Evolutionary conservation across 2,113 vertebrate species (phyloP).

Genomic region (Bothrops jararaca): DNA sequence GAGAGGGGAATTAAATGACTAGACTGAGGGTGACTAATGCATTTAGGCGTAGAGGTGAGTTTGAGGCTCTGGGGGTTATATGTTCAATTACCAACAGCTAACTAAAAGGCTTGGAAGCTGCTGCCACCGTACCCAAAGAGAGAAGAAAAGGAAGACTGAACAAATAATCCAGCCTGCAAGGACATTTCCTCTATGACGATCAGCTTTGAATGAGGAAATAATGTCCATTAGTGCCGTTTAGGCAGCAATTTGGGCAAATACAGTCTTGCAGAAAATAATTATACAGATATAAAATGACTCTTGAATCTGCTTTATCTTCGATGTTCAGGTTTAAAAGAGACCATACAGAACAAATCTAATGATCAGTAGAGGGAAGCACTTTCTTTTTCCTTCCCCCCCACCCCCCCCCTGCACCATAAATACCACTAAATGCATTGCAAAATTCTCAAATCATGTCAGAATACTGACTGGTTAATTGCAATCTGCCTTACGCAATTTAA

Average conservation of each 20-base stretch:
- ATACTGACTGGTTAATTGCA: background rate
- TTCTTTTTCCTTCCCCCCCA: background rate
- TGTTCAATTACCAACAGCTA: background rate
- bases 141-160: background rate
- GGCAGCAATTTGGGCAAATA: background rate
- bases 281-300: background rate
- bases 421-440: background rate
- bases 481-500: background rate
- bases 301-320: background rate
- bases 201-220: background rate
- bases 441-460: background rate
- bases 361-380: background rate
- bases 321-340: background rate
- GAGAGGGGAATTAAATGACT: background rate
- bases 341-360: background rate
- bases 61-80: background rate
- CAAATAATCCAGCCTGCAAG: background rate
- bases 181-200: background rate
- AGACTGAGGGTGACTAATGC: background rate
- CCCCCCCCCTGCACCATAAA: background rate
- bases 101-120: background rate
- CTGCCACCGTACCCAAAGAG: background rate
- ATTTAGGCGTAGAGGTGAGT: background rate
- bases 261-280: background rate
- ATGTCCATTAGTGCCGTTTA: background rate